These are phyloP conservation scores for Caenorhabditis uteleia DNA, from an alignment of 2,888 invertebrate genomes.

Conservation along the genomic window DNA sequence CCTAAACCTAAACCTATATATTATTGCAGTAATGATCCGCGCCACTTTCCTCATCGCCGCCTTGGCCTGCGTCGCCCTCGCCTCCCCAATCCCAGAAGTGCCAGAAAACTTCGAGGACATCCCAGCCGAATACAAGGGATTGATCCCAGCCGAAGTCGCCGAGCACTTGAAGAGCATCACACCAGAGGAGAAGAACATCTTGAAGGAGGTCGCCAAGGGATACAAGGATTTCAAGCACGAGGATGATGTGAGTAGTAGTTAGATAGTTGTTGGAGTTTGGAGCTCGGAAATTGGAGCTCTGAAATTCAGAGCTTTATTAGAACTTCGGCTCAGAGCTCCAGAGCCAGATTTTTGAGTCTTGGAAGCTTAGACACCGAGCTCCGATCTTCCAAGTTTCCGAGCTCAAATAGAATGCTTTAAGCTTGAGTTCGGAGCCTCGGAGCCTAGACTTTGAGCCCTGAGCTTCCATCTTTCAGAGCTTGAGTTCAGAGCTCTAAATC, in stretches of 20 bases:
- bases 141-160: constrained; percentile 65
- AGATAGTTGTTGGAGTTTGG: neutral
- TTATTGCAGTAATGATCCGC: constrained; percentile 41
- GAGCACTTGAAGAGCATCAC: constrained; percentile 64
- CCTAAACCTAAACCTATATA: neutral
- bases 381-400: neutral
- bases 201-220: constrained; percentile 62
- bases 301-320: too few relatives aligned
- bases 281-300: too few relatives aligned
- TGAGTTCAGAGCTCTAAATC: too few relatives aligned
- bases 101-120: constrained; percentile 55
- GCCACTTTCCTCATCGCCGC: constrained; percentile 40
- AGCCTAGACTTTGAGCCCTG: too few relatives aligned
- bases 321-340: too few relatives aligned
- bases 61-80: constrained; percentile 40
- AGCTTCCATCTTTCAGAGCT: too few relatives aligned
- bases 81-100: constrained; percentile 51
- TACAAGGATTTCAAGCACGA: constrained; percentile 53
- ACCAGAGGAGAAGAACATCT: constrained; percentile 58
- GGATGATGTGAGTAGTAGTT: constrained; percentile 39
- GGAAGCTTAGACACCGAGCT: too few relatives aligned
- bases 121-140: constrained; percentile 61
- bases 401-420: too few relatives aligned
- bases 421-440: too few relatives aligned
- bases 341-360: too few relatives aligned